Base-by-base conservation (phyloP, 2,797 vertebrate species). In the Taeniopygia guttata region DNA sequence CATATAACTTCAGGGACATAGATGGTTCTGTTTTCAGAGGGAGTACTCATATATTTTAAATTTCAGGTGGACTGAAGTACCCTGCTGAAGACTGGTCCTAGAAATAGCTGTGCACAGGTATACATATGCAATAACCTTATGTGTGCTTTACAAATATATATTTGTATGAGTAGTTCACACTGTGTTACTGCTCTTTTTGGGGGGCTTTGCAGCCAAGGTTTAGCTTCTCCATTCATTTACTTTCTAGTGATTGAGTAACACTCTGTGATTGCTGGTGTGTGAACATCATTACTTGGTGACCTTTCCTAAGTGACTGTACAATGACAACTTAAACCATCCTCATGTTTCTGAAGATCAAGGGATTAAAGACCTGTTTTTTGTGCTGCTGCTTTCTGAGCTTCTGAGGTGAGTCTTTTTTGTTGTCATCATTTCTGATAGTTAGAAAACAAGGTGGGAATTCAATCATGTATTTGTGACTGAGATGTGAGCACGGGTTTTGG, bases 281-380 rank as follows among this genome's bases (percentile, higher is more conserved):
- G 89, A 94, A 72, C 84, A 89, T 63, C 69, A 59, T 49, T 59
- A 66, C 79, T 84, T 55, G 42, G 55, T 86, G 91, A 91, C 87
- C 94, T 90, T 70, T 96, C 63, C 77, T 63, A 77, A 79, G 67
- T 63, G 83, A 94, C 34, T 91, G 62, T 63, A 76, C 1, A 40
- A 84, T 76, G 95, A 88, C 63, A 94, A 60, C 80, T 82, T 86
- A 88, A 84, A 68, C 36, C 51, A 49, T 30, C 45, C 27, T 78
- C 67, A 9, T 73, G 77, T 82, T 90, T 67, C 55, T 7, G 2
- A 67, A 6, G 25, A 78, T 54, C 60, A 43, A 76, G 70, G 70
- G 69, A 89, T 93, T 94, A 80, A 74, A 77, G 70, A 81, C 46
- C 42, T 86, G 55, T 17, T 29, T 86, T 86, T 91, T 20, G 1